Evolutionary conservation across 2,113 vertebrate species (phyloP).

Genomic region (Rafetus swinhoei): DNA sequence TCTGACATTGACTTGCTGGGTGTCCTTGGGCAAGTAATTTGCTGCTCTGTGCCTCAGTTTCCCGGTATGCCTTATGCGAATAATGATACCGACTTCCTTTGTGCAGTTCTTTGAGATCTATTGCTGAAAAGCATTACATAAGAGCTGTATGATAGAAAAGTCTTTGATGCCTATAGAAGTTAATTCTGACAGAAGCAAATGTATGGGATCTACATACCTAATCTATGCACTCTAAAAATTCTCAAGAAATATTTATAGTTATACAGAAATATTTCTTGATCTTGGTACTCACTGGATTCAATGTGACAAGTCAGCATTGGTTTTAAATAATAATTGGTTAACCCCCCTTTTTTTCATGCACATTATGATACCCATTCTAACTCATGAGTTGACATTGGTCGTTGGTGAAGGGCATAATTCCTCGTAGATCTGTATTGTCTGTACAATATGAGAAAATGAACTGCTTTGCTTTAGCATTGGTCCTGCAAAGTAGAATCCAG

Average conservation of each 20-base stretch:
- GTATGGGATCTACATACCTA: conserved; percentile 51
- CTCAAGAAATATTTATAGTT: conserved; percentile 45
- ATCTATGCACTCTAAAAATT: conserved; percentile 69
- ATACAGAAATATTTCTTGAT: background rate
- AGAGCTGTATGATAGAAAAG: conserved; percentile 1
- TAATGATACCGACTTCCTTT: background rate
- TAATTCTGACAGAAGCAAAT: conserved; percentile 66
- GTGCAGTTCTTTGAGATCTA: background rate
- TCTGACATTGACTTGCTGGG: background rate
- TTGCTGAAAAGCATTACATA: background rate
- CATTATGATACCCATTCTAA: background rate
- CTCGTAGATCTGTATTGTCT: background rate
- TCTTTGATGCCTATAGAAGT: conserved; percentile 68
- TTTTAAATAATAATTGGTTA: conserved; percentile 30
- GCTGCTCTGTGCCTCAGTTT: background rate
- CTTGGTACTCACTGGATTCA: conserved; percentile 26
- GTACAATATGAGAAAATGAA: conserved; percentile 16
- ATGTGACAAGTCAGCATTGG: conserved; percentile 38
- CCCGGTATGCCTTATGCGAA: background rate
- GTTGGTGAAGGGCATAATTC: background rate
- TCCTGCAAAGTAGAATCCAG: background rate
- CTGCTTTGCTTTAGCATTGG: conserved; percentile 4
- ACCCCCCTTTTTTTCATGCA: background rate
- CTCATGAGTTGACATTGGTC: background rate
- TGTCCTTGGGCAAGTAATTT: background rate